Conservation (phyloP, 2,113 vertebrate genomes). For the Egretta garzetta region DNA sequence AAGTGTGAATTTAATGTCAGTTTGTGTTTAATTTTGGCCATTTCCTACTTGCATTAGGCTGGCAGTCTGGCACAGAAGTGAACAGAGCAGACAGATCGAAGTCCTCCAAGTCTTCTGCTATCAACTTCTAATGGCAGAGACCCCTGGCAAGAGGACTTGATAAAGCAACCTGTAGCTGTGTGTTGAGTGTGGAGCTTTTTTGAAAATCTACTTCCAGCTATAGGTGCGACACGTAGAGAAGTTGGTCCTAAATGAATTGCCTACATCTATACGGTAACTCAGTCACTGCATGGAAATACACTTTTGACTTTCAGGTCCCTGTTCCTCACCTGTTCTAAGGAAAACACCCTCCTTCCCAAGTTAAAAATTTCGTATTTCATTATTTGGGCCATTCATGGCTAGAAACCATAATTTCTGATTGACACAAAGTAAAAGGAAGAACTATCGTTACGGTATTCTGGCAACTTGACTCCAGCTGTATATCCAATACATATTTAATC, state of each 20-base stretch:
- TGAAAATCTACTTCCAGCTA: not conserved
- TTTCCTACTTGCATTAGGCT: not conserved
- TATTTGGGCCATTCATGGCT: not conserved
- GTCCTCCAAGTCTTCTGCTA: not conserved
- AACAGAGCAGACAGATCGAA: not conserved
- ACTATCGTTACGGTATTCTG: not conserved
- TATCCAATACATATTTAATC: not conserved
- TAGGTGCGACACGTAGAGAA: not conserved
- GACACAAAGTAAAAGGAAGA: not conserved
- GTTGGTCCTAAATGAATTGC: not conserved
- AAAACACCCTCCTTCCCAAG: not conserved
- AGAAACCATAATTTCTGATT: not conserved
- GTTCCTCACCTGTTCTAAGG: not conserved
- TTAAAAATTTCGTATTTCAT: not conserved
- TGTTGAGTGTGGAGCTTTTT: not conserved
- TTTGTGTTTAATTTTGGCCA: constrained; percentile 40
- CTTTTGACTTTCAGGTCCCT: not conserved
- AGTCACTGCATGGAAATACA: not conserved
- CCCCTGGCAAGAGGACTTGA: not conserved
- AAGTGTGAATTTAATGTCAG: constrained; percentile 22
- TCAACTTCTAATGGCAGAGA: not conserved
- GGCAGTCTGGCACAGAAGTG: not conserved
- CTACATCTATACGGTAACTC: not conserved
- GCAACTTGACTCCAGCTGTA: not conserved
- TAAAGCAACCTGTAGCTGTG: not conserved